Base-by-base conservation (phyloP, 2,888 invertebrate species). In the Phyllotreta striolata region DNA sequence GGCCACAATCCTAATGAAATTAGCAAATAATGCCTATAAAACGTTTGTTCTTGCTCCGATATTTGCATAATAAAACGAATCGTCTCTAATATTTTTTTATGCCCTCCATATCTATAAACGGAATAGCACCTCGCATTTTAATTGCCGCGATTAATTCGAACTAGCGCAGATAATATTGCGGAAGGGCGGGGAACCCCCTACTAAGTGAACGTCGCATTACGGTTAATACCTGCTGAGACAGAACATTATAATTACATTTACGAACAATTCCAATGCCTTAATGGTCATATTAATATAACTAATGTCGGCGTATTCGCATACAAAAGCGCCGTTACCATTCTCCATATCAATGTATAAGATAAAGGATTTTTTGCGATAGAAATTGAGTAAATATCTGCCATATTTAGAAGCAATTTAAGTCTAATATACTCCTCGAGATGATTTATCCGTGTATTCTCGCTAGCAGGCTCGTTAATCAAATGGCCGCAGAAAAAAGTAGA, bases 211-310 rank as follows among this genome's bases (percentile, higher is more conserved):
- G 46, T 8, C 9, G 12, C 34, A 44, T 56, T 56, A 46, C n/a
- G 34, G 38, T 56, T 56, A 46, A 56, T 56, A 56, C 38, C 46
- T 46, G 44, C 56, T 56, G 56, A 56, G 37, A 46, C 56, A 41
- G 46, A 37, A 46, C 46, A 38, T 35, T 56, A 43, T 55, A 56
- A 56, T 56, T 37, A 56, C 56, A 13, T 55, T 49, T 46, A 56
- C 37, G 37, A 8, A 10, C 35, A 10, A 14, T 49, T 49, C 9
- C 34, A 13, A 35, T 34, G 49, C 35, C 49, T 49, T 35, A 49
- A 54, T 54, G 38, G 52, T 39, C 38, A 54, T 54, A 54, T 54
- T 38, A 54, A 54, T 54, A 54, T 54, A 38, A 54, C 52, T 54
- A 54, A 54, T 54, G 35, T 54, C 35, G 14, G 52, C 52, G 12